phyloP scores from a whole-genome alignment of 2,797 vertebrate genomes.

The Sciurus vulgaris region DNA sequence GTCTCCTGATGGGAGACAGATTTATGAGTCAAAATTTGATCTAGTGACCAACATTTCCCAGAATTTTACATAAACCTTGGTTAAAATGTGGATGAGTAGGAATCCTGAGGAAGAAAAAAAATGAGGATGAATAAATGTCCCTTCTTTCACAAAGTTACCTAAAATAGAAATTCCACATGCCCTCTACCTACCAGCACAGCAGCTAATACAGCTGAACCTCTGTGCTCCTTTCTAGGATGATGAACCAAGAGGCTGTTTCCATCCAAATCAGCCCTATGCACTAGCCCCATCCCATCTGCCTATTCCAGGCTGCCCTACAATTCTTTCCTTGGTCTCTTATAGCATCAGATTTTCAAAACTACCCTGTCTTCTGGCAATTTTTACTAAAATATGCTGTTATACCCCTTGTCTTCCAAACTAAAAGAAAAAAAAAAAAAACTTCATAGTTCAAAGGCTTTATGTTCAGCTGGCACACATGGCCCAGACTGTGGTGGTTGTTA shows the following conservation, averaged over 20 bases:
- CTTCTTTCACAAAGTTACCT: neutral
- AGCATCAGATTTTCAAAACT: neutral
- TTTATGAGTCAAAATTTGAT: neutral
- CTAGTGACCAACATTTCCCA: neutral
- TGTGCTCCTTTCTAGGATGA: neutral
- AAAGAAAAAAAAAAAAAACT: neutral
- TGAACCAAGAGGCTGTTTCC: neutral
- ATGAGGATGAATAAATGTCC: neutral
- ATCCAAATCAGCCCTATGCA: neutral
- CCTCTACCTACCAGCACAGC: neutral
- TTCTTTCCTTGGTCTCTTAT: neutral
- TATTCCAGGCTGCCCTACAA: neutral
- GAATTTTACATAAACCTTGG: slow-evolving; percentile 26
- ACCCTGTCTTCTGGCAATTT: slow-evolving; percentile 6
- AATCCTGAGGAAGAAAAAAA: neutral
- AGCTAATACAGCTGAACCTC: neutral
- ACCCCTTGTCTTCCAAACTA: neutral
- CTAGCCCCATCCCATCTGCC: neutral
- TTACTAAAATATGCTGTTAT: neutral
- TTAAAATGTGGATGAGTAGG: neutral
- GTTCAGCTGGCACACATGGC: neutral
- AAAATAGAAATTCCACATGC: neutral
- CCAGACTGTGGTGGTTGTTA: neutral
- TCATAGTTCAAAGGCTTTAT: neutral
- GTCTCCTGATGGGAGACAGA: neutral